Base-by-base conservation (phyloP, 1,140 invertebrate species). In the Propsilocerus akamusi region DNA sequence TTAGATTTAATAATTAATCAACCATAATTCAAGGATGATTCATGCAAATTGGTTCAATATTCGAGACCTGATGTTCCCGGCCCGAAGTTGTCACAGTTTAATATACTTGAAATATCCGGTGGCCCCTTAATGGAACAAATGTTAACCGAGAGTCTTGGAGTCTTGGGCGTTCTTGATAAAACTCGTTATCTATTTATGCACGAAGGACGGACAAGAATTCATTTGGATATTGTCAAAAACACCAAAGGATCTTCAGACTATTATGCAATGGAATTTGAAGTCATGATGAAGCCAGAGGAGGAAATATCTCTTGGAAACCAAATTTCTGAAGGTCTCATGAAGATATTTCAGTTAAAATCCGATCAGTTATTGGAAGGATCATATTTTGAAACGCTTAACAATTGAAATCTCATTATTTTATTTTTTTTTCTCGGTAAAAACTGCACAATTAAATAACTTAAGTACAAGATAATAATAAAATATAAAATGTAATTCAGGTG, bases 181-280 rank as follows among this genome's bases (percentile, higher is more conserved):
- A 67, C 57, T 0, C 71, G 93, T 28, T 67, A 73, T 49, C 66
- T 96, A 4, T 92, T 78, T 54, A 68, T 92, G 58, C 69, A 85
- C 30, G 85, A 76, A 1, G 28, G 28, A 11, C 84, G 92, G 59
- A 94, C 90, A 7, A 73, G 91, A 53, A 74, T 97, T 26, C 92
- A 96, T 63, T 68, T 94, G 53, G 93, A 97, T 65, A 61, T 75
- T 56, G 92, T 96, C 0, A 66, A 81, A 56, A 72, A 70, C 47
- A 70, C 96, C 12, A 92, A 92, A 5, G 61, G 81, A 61, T 96
- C 86, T 60, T n/a, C n/a, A n/a, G n/a, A n/a, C 6, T 30, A 3
- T n/a, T 30, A 4, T 6, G 28, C 2, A 30, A 4, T 30, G 28
- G 28, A 30, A 30, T 30, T 30, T 30, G 28, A 30, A 30, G 28